Evolutionary conservation across 2,113 vertebrate species (phyloP).

Genomic region (Pollachius pollachius): DNA sequence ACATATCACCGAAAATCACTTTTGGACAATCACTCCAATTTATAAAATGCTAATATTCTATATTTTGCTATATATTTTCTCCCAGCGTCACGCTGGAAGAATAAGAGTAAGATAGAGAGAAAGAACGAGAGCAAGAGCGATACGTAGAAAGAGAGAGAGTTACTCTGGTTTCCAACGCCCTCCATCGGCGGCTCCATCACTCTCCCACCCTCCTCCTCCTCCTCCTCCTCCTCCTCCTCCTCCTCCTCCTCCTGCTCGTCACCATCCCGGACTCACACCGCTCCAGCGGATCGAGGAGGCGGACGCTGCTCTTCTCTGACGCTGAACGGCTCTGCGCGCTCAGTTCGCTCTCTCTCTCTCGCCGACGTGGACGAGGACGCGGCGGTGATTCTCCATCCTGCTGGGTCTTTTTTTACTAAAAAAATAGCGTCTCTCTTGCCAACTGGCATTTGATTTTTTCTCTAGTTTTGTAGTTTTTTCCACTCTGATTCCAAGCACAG

Average conservation of each 20-base stretch:
- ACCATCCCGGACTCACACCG: conserved; percentile 50
- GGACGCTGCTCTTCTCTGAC: conserved; percentile 32
- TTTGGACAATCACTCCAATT: no score
- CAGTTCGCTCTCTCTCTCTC: neutral
- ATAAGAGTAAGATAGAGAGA: no score
- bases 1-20: no score
- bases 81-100: no score
- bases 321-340: conserved; percentile 32
- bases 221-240: conserved; percentile 1
- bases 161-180: conserved; percentile 60
- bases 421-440: neutral
- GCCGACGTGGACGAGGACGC: conserved; percentile 42
- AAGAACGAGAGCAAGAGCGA: no score
- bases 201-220: conserved; percentile 4
- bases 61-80: no score
- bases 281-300: conserved; percentile 52
- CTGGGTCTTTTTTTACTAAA: conserved; percentile 4
- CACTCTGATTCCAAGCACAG: conserved; percentile 21
- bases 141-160: neutral
- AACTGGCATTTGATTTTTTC: neutral
- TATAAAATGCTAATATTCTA: no score
- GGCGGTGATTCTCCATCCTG: conserved; percentile 40
- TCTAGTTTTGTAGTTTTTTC: conserved; percentile 2
- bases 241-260: neutral
- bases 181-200: conserved; percentile 51